Base-by-base conservation (phyloP, 2,888 invertebrate genomes). In the Aspidiotus destructor region DNA sequence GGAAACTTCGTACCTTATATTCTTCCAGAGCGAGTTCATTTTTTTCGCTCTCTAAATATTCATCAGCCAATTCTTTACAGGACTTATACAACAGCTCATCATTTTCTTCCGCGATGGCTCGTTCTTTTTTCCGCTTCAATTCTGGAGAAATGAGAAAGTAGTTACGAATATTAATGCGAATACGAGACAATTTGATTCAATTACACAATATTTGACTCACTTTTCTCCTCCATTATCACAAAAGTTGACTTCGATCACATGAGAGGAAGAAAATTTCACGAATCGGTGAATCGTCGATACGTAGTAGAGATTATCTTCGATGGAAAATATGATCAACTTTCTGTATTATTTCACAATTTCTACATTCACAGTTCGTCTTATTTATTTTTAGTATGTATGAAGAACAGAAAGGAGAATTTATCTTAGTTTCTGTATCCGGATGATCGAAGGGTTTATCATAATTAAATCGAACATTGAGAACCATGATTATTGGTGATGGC, bases 11-110 rank as follows among this genome's bases (percentile, higher is more conserved):
- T 71, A 76, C 83, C 74, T 82, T 82, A 75, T 90, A 93, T 76
- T 92, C 89, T n/a, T 81, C 79, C 16, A 92, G 81, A 2, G 94
- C 92, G 74, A 86, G 83, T 70, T 83, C 80, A 75, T 84, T 86
- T 8, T 83, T 81, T 52, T 84, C 85, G 55, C 82, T 80, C 73
- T 84, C 83, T 72, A 84, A 83, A 77, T 88, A 88, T 74, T 82
- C 81, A 71, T 87, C 85, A 0, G 89, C 93, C 70, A 94, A 79
- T 74, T 86, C 85, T 73, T 88, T 87, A 74, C 86, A 86, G 65
- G 84, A 80, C 68, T 84, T 81, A 0, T 88, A 86, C 69, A 88
- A 78, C 71, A 82, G 81, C 58, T 83, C 82, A 63, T 84, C 80
- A 74, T 90, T 88, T 44, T 85, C 84, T 55, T 87, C 86, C 60